Evolutionary conservation across 2,888 invertebrate species (phyloP).

Genomic region (Gibbula magus): DNA sequence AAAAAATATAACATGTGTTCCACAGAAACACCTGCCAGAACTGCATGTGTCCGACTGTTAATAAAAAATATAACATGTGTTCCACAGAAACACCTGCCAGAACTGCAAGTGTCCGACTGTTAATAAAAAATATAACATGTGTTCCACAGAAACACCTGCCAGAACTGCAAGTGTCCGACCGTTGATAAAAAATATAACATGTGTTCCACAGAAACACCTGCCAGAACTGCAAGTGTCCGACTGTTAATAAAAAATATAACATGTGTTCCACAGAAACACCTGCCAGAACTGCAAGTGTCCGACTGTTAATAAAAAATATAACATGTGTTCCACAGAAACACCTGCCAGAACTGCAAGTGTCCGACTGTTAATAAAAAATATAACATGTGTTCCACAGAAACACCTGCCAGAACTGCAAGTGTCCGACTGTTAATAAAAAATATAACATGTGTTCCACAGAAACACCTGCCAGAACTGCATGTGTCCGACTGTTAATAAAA

Average conservation of each 20-base stretch:
- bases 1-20: too few species aligned
- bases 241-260: too few species aligned
- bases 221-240: conserved; percentile 93
- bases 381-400: conserved; percentile 82
- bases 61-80: too few species aligned
- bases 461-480: conserved; percentile 95
- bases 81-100: conserved; percentile 90
- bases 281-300: conserved; percentile 95
- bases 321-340: conserved; percentile 83
- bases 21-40: conserved; percentile 92
- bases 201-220: conserved; percentile 87
- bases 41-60: conserved; percentile 96
- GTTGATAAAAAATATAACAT: too few species aligned
- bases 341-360: conserved; percentile 94
- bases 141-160: conserved; percentile 89
- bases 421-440: too few species aligned
- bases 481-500: too few species aligned
- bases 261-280: conserved; percentile 83
- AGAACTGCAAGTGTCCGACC: conserved; percentile 94
- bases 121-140: too few species aligned
- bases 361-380: too few species aligned
- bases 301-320: too few species aligned
- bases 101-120: conserved; percentile 96
- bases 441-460: conserved; percentile 79
- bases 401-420: conserved; percentile 94